Evolutionary conservation across 2,888 invertebrate species (phyloP).

Genomic region (Acrobasis suavella): DNA sequence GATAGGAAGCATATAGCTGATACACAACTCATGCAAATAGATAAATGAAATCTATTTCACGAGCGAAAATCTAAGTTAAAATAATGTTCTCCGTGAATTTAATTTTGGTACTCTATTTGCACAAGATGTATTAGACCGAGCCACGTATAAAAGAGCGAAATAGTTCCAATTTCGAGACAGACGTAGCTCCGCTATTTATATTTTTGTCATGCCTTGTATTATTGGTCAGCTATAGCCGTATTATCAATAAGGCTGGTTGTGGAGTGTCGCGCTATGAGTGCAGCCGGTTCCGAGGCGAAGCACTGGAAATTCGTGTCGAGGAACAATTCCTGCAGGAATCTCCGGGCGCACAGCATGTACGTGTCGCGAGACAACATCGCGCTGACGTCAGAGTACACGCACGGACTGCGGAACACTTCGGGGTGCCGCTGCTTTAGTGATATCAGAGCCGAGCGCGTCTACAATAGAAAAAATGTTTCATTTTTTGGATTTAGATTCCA

Average conservation of each 20-base stretch:
- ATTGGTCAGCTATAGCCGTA: not conserved
- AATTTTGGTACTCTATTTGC: too few relatives aligned
- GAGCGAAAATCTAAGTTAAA: too few relatives aligned
- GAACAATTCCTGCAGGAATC: slow-evolving; percentile 96
- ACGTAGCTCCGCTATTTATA: too few relatives aligned
- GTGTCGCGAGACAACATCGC: slow-evolving; percentile 89
- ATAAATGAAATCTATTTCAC: not conserved
- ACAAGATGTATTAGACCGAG: too few relatives aligned
- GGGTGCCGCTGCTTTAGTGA: slow-evolving; percentile 88
- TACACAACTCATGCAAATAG: not conserved
- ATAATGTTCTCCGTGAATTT: too few relatives aligned
- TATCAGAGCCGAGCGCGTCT: slow-evolving; percentile 91
- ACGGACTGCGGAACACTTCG: slow-evolving; percentile 90
- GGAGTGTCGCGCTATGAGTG: slow-evolving; percentile 65
- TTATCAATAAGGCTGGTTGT: slow-evolving; percentile 13
- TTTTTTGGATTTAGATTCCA: not conserved
- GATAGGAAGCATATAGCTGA: not conserved
- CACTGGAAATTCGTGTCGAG: slow-evolving; percentile 90
- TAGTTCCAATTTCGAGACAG: too few relatives aligned
- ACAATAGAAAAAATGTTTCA: slow-evolving; percentile 37
- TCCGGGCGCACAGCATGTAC: slow-evolving; percentile 91
- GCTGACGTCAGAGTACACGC: slow-evolving; percentile 96
- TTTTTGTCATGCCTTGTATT: not conserved
- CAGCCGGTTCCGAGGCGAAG: slow-evolving; percentile 77
- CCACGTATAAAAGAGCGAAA: too few relatives aligned